Evolutionary conservation across 2,113 vertebrate species (phyloP).

Genomic region (Irena cyanogastra): DNA sequence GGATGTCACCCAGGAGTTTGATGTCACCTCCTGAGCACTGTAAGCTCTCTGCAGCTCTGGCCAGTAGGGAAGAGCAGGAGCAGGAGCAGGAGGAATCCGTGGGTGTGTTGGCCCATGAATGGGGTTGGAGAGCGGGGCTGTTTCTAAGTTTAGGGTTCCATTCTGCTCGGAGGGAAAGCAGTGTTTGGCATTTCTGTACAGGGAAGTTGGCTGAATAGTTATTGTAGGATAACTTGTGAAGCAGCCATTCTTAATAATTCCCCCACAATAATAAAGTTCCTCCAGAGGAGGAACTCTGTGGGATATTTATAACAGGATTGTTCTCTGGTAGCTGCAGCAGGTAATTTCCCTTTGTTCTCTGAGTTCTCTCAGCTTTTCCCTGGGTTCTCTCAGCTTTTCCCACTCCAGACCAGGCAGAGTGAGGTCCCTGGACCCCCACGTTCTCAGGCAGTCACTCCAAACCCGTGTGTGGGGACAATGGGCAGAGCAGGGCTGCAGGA

Average conservation of each 20-base stretch:
- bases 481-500: not conserved
- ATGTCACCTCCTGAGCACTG: not conserved
- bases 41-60: not conserved
- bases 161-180: not conserved
- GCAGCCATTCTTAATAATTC: slow-evolving; percentile 24
- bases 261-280: not conserved
- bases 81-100: not conserved
- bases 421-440: not conserved
- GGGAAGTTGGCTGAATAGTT: slow-evolving; percentile 47
- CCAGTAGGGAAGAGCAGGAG: not conserved
- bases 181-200: not conserved
- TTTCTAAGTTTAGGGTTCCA: not conserved
- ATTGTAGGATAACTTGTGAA: slow-evolving; percentile 11
- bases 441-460: not conserved
- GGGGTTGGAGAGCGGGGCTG: not conserved
- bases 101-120: not conserved
- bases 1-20: not conserved
- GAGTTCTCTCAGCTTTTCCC: not conserved
- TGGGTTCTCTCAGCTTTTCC: not conserved
- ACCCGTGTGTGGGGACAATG: not conserved
- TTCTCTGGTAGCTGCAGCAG: not conserved
- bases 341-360: slow-evolving; percentile 43
- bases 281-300: not conserved
- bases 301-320: slow-evolving; percentile 16
- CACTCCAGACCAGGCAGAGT: not conserved